phyloP scores from a whole-genome alignment of 2,113 vertebrate genomes.

The Pelecanoides urinatrix region DNA sequence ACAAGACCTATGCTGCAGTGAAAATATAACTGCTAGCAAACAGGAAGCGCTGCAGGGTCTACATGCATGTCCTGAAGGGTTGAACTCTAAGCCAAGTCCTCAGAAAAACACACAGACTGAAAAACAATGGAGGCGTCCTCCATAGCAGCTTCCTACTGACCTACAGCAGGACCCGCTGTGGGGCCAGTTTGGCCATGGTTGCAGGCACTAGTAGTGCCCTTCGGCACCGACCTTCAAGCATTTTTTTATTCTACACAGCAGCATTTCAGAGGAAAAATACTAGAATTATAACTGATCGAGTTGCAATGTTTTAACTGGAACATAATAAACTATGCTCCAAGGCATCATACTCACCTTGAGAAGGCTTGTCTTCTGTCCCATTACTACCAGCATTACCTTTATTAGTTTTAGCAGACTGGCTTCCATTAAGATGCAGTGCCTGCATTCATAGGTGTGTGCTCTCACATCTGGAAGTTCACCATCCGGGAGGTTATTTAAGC shows the following conservation, averaged over 20 bases:
- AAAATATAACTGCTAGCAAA: not conserved
- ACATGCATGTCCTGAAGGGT: not conserved
- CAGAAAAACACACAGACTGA: not conserved
- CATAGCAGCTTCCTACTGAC: not conserved
- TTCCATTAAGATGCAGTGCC: not conserved
- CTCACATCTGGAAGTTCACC: not conserved
- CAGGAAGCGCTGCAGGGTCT: not conserved
- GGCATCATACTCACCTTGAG: not conserved
- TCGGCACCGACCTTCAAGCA: rapidly evolving
- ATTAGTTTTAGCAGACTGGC: not conserved
- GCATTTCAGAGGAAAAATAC: not conserved
- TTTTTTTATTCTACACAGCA: not conserved
- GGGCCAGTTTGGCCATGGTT: not conserved
- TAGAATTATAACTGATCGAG: not conserved
- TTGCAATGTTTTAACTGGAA: not conserved
- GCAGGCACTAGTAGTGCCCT: not conserved
- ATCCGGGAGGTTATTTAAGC: not conserved
- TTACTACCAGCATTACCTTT: not conserved
- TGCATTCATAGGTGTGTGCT: not conserved
- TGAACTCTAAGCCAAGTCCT: not conserved
- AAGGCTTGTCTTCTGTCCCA: not conserved
- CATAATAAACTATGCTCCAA: not conserved
- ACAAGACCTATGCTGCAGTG: not conserved
- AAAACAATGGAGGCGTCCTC: not conserved
- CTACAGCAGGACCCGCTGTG: not conserved